Base-by-base conservation (phyloP, 2,888 invertebrate species). In the Ectemnius continuus region DNA sequence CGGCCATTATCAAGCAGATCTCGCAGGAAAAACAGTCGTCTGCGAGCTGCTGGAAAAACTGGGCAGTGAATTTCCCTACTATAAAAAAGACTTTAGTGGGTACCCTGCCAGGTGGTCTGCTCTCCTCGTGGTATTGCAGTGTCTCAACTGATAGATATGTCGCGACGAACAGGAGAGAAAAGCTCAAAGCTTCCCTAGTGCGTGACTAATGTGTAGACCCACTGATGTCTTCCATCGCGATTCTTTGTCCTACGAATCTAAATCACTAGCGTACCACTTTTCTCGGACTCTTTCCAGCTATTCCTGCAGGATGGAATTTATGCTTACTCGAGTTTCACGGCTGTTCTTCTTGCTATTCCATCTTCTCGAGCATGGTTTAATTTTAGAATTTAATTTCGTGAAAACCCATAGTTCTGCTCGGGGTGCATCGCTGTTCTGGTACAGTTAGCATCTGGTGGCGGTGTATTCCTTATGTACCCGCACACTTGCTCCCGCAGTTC, bases 151-250 rank as follows among this genome's bases (percentile, higher is more conserved):
- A 28, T 48, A 61, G 48, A 57, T 28, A 61, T 61, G 59, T 26
- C 46, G 48, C 45, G 16, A 16, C 46, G 28, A 71, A 60, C 46
- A 67, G 70, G 56, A 70, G 68, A 72, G 45, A n/a, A 18, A 64
- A 73, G 61, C 70, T 68, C 72, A 47, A 67, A 73, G 66, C 67
- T 70, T 36, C 60, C 63, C 60, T 62, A 52, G 78, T 71, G 70
- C 71, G 78, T 73, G 67, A 70, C 79, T 72, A 76, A 79, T 76
- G 56, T 80, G 36, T 36, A 59, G 74, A 63, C 70, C 74, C 63
- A 65, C 18, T 61, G 47, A 65, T 36, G 36, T 36, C 36, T 8
- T 36, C 36, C 8, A 36, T 76, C 69, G 71, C 60, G 63, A 48
- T 52, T 52, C 45, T 70, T 71, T 67, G 69, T 70, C 62, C 48